Conservation (phyloP, 2,888 invertebrate species). For the Amblyteles armatorius region DNA sequence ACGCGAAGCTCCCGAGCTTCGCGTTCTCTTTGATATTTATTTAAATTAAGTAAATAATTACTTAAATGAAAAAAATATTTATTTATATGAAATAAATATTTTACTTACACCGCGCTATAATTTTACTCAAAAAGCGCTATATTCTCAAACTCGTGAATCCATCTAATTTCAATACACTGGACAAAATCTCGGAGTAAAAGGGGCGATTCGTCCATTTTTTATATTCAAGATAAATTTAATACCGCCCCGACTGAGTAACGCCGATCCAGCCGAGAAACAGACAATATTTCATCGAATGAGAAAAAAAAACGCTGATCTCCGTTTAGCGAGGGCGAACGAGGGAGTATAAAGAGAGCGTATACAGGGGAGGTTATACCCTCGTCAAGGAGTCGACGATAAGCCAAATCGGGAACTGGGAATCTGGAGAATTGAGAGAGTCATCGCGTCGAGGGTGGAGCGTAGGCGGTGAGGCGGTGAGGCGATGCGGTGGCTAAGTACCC, state of each 20-base stretch:
- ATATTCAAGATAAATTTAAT: not conserved
- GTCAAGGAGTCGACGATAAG: slow-evolving; percentile 57
- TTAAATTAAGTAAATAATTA: too few relatives aligned
- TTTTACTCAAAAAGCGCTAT: too few relatives aligned
- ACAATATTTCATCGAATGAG: slow-evolving; percentile 18
- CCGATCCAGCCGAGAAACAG: not conserved
- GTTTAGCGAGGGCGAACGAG: slow-evolving; percentile 31
- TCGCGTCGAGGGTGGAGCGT: slow-evolving; percentile 16
- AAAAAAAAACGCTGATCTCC: slow-evolving; percentile 29
- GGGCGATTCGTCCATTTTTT: not conserved
- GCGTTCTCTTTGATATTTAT: too few relatives aligned
- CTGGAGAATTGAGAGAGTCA: slow-evolving; percentile 63
- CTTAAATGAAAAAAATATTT: too few relatives aligned
- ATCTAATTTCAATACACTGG: too few relatives aligned
- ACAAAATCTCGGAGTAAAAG: too few relatives aligned
- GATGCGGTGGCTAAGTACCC: slow-evolving; percentile 50
- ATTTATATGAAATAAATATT: too few relatives aligned
- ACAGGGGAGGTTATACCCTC: slow-evolving; percentile 50
- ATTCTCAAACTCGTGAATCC: too few relatives aligned
- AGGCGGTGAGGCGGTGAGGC: slow-evolving; percentile 1
- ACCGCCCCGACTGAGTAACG: not conserved
- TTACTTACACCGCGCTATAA: too few relatives aligned
- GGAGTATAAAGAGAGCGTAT: slow-evolving; percentile 13
- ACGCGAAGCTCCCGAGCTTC: too few relatives aligned
- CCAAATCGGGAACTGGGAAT: slow-evolving; percentile 59